Conservation (phyloP, 2,888 invertebrate genomes). For the Lamellibrachia satsuma region DNA sequence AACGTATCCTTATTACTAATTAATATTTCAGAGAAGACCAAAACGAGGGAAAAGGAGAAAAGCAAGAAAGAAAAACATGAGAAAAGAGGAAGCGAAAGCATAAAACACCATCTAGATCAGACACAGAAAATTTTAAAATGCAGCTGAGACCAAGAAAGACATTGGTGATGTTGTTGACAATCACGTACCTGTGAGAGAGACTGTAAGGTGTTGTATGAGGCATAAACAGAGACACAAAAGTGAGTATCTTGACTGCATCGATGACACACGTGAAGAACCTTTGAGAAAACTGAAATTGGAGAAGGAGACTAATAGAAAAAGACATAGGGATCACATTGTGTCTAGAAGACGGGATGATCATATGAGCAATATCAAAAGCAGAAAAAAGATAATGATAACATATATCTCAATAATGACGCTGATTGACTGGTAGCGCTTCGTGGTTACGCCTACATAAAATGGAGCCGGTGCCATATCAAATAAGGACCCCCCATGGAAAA, state of each 20-base stretch:
- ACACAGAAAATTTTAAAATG: slow-evolving; percentile 13
- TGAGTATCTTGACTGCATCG: neutral
- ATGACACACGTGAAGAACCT: neutral
- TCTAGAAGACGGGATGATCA: neutral
- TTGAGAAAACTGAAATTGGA: neutral
- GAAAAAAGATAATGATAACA: neutral
- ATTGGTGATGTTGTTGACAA: neutral
- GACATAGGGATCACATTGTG: neutral
- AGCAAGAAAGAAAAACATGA: slow-evolving; percentile 54
- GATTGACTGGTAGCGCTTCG: too few species aligned
- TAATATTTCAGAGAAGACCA: slow-evolving; percentile 38
- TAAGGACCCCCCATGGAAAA: too few species aligned
- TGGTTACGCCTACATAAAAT: too few species aligned
- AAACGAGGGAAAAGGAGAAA: slow-evolving; percentile 50
- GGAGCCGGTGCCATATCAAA: too few species aligned
- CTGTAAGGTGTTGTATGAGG: neutral
- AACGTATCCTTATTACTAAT: slow-evolving; percentile 17
- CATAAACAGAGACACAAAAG: neutral
- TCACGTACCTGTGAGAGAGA: neutral
- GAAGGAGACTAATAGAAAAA: neutral
- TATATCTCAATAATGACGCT: too few species aligned
- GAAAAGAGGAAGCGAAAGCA: slow-evolving; percentile 51
- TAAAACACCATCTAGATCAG: slow-evolving; percentile 36
- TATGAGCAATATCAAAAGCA: neutral
- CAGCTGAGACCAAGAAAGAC: too few species aligned